Conservation (phyloP, 2,113 vertebrate species). For the Syngnathus floridae region DNA sequence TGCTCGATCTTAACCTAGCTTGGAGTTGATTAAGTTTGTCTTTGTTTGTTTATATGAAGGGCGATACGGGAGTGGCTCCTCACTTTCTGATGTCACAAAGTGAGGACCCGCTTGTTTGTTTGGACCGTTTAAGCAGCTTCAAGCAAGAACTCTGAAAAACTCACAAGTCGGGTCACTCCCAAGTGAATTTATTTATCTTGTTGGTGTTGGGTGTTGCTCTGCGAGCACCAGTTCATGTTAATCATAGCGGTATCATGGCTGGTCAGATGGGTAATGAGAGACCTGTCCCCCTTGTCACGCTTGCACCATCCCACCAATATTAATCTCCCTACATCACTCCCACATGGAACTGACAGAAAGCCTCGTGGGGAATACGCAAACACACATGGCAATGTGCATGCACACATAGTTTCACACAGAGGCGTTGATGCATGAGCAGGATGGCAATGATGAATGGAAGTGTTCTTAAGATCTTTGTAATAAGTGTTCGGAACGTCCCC, state of each 20-base stretch:
- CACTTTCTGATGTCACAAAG: no score
- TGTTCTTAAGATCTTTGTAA: slow-evolving; percentile 61
- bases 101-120: no score
- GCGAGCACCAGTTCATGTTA: background rate
- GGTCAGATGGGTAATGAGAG: slow-evolving; percentile 65
- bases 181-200: background rate
- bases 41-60: background rate
- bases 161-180: background rate
- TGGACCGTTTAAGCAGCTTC: no score
- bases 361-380: slow-evolving; percentile 35
- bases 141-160: background rate
- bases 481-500: slow-evolving; percentile 52
- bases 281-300: slow-evolving; percentile 61
- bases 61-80: no score
- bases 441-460: slow-evolving; percentile 65
- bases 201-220: background rate
- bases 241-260: slow-evolving; percentile 7
- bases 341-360: slow-evolving; percentile 41
- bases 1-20: background rate
- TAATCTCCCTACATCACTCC: slow-evolving; percentile 56
- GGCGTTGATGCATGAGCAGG: slow-evolving; percentile 54
- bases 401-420: slow-evolving; percentile 10
- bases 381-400: slow-evolving; percentile 8
- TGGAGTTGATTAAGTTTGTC: background rate
- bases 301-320: slow-evolving; percentile 54